Evolutionary conservation across 35 echinoderm and acorn worm species (phyloP), one percentile per base, ranked within the genome.

Genomic region (Heliocidaris erythrogramma): DNA sequence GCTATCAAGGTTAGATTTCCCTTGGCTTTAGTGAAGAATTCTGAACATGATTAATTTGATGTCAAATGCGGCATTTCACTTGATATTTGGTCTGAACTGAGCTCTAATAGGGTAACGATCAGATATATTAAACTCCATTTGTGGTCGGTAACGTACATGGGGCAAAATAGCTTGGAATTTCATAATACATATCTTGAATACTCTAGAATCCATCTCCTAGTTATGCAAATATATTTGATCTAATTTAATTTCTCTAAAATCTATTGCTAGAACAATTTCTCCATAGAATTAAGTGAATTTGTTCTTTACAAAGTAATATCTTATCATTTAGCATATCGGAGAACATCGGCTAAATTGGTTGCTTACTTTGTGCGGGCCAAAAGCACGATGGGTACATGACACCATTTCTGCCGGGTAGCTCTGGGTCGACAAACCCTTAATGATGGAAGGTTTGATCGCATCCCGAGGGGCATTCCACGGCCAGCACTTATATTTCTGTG

Each of bases 301-400:
- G 35, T 42, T 42, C 35, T 42, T 3, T 42, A 42, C 35, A 42
- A 42, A 42, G 35, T 42, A 42, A 42, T 42, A 0, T 42, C 1
- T 42, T 42, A 42, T 42, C 35, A 42, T 42, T 42, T 42, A 42
- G 35, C 3, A 42, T 1, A 42, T 42, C 35, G 35, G 35, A 42
- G 35, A 42, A 42, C 35, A 42, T 42, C 35, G 35, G 35, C 35
- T 42, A 2, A 2, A 3, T 86, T 3, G 32, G 0, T 89, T 9
- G 87, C 87, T n/a, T 94, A 99, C 98, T 93, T 99, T 94, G 85
- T 97, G 98, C 21, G 94, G 94, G 1, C 96, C 98, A 94, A 95
- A 99, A 32, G 94, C 85, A 60, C 86, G 49, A 78, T 97, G 96
- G 31, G 94, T 94, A 48, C 97, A 97, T 0, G 98, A 97, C 35